phyloP scores from a whole-genome alignment of 2,797 vertebrate species.

The Artibeus jamaicensis region DNA sequence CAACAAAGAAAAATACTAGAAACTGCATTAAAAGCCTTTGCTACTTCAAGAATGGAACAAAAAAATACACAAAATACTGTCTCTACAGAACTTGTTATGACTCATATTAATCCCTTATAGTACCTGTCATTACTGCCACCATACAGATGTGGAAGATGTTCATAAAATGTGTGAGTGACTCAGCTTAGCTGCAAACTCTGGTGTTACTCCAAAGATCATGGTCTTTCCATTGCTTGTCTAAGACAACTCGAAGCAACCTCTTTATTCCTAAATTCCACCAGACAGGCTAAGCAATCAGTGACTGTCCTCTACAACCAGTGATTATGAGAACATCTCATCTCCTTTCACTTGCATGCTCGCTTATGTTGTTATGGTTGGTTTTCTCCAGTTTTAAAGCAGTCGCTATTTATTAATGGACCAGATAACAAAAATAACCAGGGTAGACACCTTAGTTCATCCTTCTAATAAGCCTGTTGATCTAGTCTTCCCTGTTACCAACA shows the following conservation, averaged over 20 bases:
- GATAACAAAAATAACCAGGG: not conserved
- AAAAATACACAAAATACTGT: not conserved
- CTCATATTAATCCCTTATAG: not conserved
- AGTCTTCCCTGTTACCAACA: too few species aligned
- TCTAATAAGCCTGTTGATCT: too few species aligned
- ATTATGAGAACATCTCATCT: not conserved
- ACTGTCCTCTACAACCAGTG: not conserved
- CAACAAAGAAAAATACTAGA: not conserved
- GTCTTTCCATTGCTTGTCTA: not conserved
- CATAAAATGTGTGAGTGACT: not conserved
- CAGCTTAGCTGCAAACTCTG: not conserved
- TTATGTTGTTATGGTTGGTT: not conserved
- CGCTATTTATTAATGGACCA: not conserved
- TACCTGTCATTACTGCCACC: not conserved
- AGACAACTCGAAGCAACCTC: not conserved
- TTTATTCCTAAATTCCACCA: not conserved
- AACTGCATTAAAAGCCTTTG: conserved; percentile 6
- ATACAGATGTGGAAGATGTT: not conserved
- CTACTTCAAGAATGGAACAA: not conserved
- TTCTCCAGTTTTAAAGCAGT: not conserved
- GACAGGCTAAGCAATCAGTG: not conserved
- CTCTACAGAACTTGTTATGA: not conserved
- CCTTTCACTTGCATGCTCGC: not conserved
- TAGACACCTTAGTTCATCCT: not conserved
- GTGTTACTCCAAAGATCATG: conserved; percentile 21